phyloP scores from a whole-genome alignment of 2,888 invertebrate genomes.

The Rosalia funebris region DNA sequence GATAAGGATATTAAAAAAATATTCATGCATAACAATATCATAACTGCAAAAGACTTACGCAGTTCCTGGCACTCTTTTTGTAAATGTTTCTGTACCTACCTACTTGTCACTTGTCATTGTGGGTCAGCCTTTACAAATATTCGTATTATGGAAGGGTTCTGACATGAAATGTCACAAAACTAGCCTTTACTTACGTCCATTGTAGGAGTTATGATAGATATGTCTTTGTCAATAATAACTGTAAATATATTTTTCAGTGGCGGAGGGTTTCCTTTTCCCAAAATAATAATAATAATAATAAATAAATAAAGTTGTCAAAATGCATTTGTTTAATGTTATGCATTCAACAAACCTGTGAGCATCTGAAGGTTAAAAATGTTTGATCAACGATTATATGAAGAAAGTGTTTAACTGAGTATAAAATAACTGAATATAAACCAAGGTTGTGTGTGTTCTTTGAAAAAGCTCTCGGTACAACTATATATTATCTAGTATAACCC shows the following conservation, averaged over 20 bases:
- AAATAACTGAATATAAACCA: too few relatives aligned
- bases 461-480: too few relatives aligned
- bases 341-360: too few relatives aligned
- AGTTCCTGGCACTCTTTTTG: constrained; percentile 29
- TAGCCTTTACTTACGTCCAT: constrained; percentile 57
- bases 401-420: too few relatives aligned
- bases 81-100: constrained; percentile 40
- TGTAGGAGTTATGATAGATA: constrained; percentile 61
- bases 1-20: constrained; percentile 37
- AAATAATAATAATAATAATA: too few relatives aligned
- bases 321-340: too few relatives aligned
- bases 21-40: constrained; percentile 31
- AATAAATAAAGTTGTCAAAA: too few relatives aligned
- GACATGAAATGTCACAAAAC: constrained; percentile 57
- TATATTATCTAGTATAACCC: too few relatives aligned
- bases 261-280: too few relatives aligned
- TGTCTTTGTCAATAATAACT: constrained; percentile 60
- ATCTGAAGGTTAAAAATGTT: too few relatives aligned
- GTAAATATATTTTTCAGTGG: constrained; percentile 48
- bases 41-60: constrained; percentile 29
- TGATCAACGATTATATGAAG: too few relatives aligned
- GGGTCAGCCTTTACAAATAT: constrained; percentile 61
- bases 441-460: too few relatives aligned
- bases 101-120: constrained; percentile 61
- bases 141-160: constrained; percentile 60